phyloP scores from a whole-genome alignment of 2,888 invertebrate genomes.

The Xylophagus ater region DNA sequence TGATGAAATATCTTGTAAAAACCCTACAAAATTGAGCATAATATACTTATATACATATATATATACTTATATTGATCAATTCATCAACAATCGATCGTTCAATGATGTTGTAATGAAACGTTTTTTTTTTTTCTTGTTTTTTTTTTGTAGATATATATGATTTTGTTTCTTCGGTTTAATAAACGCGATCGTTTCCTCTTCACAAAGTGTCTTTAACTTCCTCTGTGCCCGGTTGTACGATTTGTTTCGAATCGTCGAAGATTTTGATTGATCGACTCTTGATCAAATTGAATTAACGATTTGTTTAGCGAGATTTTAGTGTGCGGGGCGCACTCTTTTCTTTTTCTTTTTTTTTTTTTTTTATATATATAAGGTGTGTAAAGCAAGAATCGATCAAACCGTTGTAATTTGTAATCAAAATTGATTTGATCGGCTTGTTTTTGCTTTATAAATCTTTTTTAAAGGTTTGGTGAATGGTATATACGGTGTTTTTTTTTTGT shows the following conservation, averaged over 20 bases:
- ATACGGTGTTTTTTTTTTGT: not conserved
- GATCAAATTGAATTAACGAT: constrained; percentile 1
- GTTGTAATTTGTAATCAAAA: constrained; percentile 7
- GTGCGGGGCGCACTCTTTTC: no score
- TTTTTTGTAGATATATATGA: not conserved
- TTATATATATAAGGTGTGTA: not conserved
- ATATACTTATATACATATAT: no score
- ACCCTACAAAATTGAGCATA: no score
- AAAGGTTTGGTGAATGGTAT: not conserved
- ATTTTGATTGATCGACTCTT: constrained; percentile 4
- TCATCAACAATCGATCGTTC: not conserved
- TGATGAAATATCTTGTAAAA: no score
- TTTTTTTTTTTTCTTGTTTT: not conserved
- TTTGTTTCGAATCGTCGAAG: constrained; percentile 1
- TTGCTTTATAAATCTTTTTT: no score
- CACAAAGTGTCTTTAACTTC: constrained; percentile 4
- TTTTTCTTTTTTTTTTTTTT: no score
- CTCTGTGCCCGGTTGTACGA: not conserved
- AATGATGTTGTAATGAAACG: constrained; percentile 10
- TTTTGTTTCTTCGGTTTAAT: constrained; percentile 6
- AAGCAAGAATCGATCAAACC: not conserved
- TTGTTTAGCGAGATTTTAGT: constrained; percentile 4
- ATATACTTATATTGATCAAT: no score
- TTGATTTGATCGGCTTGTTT: constrained; percentile 9
- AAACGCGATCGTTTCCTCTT: no score